Evolutionary conservation across 2,888 invertebrate genomes (phyloP).

Genomic region (Brachylomia viminalis): DNA sequence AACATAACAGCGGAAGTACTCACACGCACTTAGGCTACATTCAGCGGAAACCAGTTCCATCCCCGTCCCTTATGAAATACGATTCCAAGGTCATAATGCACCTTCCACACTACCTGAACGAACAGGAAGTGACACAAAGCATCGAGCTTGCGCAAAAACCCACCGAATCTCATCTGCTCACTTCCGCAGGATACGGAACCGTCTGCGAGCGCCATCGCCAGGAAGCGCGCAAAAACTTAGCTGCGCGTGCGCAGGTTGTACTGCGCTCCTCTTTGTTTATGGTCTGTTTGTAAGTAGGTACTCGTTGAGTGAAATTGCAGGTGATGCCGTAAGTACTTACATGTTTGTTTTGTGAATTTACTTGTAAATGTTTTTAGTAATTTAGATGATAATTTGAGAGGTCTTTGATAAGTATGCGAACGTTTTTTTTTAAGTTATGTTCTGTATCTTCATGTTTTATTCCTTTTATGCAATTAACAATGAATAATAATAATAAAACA

Average conservation of each 20-base stretch:
- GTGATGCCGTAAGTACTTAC: constrained; percentile 55
- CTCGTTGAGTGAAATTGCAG: constrained; percentile 64
- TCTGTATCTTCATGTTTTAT: background rate
- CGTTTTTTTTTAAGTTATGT: background rate
- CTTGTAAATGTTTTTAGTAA: constrained; percentile 35
- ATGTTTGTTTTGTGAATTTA: constrained; percentile 55
- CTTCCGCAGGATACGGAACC: constrained; percentile 87
- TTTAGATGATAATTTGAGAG: constrained; percentile 50
- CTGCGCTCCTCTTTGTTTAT: constrained; percentile 61
- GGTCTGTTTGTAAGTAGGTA: constrained; percentile 52
- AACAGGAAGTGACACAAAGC: constrained; percentile 80
- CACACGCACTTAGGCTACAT: constrained; percentile 58
- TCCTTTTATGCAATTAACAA: background rate
- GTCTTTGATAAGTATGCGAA: background rate
- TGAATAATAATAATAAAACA: too few species aligned
- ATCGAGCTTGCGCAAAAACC: constrained; percentile 81
- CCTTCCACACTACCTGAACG: constrained; percentile 83
- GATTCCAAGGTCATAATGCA: constrained; percentile 87
- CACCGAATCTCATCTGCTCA: constrained; percentile 83
- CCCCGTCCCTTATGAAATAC: constrained; percentile 77
- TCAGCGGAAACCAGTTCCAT: constrained; percentile 69
- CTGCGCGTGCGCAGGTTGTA: constrained; percentile 79
- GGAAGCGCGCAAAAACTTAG: constrained; percentile 66
- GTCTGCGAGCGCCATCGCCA: constrained; percentile 77
- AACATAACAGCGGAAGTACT: constrained; percentile 53